Evolutionary conservation across 2,797 vertebrate species (phyloP).

Genomic region (Rhinoraja longicauda): DNA sequence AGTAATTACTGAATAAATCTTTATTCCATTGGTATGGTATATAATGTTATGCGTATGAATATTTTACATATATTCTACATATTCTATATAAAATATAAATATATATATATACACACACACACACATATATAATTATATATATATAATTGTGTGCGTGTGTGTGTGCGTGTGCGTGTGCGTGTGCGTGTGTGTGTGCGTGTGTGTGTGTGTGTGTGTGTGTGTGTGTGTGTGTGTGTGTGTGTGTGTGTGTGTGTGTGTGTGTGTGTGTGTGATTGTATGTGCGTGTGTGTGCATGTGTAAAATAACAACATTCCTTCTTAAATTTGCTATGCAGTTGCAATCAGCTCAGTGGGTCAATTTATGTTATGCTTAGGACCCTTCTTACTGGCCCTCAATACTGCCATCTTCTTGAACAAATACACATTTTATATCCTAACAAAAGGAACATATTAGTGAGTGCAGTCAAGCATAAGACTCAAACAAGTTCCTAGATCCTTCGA

Average conservation of each 20-base stretch:
- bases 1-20: background rate
- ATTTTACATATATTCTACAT: background rate
- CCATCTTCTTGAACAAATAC: slow-evolving; percentile 11
- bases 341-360: background rate
- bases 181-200: too few species aligned
- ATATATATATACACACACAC: too few species aligned
- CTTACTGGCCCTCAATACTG: background rate
- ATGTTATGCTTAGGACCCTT: background rate
- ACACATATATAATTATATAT: too few species aligned
- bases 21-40: background rate
- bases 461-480: slow-evolving; percentile 30
- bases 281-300: too few species aligned
- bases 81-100: too few species aligned
- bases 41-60: background rate
- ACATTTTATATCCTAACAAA: slow-evolving; percentile 6
- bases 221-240: too few species aligned
- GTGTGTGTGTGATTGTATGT: too few species aligned
- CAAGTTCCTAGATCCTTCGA: slow-evolving; percentile 20
- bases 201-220: too few species aligned
- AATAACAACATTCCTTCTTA: background rate
- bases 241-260: too few species aligned
- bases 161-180: too few species aligned
- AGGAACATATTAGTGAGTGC: slow-evolving; percentile 14
- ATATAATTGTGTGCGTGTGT: too few species aligned
- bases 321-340: background rate